These are phyloP conservation scores for Erpobdella octoculata DNA, from an alignment of 2,888 invertebrate genomes.

Conservation along the genomic window DNA sequence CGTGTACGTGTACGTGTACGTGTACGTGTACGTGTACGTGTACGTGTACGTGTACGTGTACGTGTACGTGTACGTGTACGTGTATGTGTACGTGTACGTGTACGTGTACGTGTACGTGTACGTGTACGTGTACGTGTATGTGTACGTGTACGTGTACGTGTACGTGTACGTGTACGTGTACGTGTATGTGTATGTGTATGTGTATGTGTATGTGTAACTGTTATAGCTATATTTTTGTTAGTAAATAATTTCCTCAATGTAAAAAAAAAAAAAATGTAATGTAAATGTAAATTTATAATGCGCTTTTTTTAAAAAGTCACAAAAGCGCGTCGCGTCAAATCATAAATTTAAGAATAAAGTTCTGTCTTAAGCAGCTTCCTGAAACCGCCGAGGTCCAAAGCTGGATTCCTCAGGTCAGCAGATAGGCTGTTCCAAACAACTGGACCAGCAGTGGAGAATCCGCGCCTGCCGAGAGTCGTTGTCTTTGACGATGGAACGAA, in stretches of 20 bases:
- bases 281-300: too few species aligned
- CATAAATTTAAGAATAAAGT: too few species aligned
- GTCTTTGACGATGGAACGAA: too few species aligned
- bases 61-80: conserved; percentile 20
- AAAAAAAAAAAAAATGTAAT: too few species aligned
- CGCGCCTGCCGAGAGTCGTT: too few species aligned
- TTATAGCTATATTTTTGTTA: background rate
- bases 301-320: too few species aligned
- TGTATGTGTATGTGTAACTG: conserved; percentile 27
- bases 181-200: conserved; percentile 27
- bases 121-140: conserved; percentile 19
- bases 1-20: conserved; percentile 18
- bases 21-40: conserved; percentile 16
- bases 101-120: conserved; percentile 28
- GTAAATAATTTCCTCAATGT: background rate
- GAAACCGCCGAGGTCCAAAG: too few species aligned
- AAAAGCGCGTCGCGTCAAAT: too few species aligned
- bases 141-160: conserved; percentile 19
- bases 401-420: too few species aligned
- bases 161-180: conserved; percentile 16
- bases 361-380: too few species aligned
- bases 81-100: conserved; percentile 16
- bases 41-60: conserved; percentile 4
- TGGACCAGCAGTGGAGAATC: too few species aligned
- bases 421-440: too few species aligned